Evolutionary conservation across 2,888 invertebrate species (phyloP), one percentile per base, ranked within the genome.

Genomic region (Meandrusa payeni): DNA sequence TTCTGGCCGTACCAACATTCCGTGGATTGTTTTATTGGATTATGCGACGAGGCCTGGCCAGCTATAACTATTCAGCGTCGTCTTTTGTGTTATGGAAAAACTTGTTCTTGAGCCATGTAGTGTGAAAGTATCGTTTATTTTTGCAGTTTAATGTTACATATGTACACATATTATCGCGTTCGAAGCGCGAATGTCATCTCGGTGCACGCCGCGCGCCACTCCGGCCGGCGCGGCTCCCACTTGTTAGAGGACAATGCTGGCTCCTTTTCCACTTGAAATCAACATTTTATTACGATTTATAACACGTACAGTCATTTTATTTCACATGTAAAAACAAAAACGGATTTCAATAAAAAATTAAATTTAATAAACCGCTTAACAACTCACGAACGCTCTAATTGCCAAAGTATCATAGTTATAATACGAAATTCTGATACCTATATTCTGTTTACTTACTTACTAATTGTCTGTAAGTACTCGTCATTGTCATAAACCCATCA

Each of bases 71-170:
- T 87, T 87, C 87, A 87, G 83, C 80, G 87, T 85, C 76, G 86
- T 85, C 87, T 87, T 86, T 87, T 87, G 86, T 87, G 87, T 87
- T 87, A 87, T 87, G 87, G 87, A 87, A 87, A 87, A 87, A 87
- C 87, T 87, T 87, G 87, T 87, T 87, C 79, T 86, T 83, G 82
- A 85, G 80, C 86, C 85, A 83, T 87, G 87, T 87, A 87, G 87
- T 87, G 87, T 87, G 87, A 87, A 87, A 82, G 76, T 76, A 65
- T 86, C 77, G 70, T 87, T 87, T 87, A 87, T 87, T 87, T 87
- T 75, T 83, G 85, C 86, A 79, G 85, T 82, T 87, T 86, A 87
- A 86, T 83, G 83, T 86, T 86, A 87, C 87, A 87, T 87, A 87
- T 87, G 87, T 87, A 87, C 86, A 86, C 86, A 86, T 85, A 87